Base-by-base conservation (phyloP, 1,140 invertebrate species). In the Procambarus virginalis region DNA sequence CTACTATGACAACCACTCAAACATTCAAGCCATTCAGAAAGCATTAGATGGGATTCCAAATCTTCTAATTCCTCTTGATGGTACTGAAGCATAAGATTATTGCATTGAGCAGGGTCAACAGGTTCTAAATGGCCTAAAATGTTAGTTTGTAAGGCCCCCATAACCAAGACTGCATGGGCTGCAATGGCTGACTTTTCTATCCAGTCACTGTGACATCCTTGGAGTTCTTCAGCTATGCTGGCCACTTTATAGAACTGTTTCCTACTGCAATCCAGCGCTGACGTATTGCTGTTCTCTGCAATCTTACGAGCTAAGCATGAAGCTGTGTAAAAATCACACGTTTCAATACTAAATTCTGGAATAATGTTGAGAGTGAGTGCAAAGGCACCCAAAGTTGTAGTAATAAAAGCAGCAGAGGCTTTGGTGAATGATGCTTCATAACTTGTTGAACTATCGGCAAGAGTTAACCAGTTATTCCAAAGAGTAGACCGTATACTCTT, bases 61-160 rank as follows among this genome's bases (percentile, higher is more conserved):
- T 91, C 84, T 75, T 92, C 91, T 86, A 96, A 94, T 92, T 97
- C 96, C 93, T 97, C 95, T 17, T 95, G 93, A 14, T 95, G 93
- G 85, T 97, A 96, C 76, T 95, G 93, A 6, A 96, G 94, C 93
- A 97, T 97, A 0, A 97, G 93, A 2, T 94, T 94, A 68, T 96
- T 95, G 93, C 97, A 97, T 77, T 96, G 95, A 0, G 97, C 95
- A 2, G 97, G 96, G 94, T 98, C 97, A 22, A 97, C 95, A 14
- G 92, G 91, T 20, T 94, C 94, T 2, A 95, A 90, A 78, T 94
- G 93, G 0, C 93, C 91, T 83, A 94, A 95, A 0, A 95, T 83
- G 75, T 6, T 94, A 76, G 80, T 95, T 93, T 58, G 95, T 73
- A 86, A 93, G 93, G 17, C 94, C 94, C 3, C 95, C 78, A 4